These are phyloP conservation scores for Sphenopsis melanotis DNA, from an alignment of 2,797 vertebrate genomes.

Conservation along the genomic window DNA sequence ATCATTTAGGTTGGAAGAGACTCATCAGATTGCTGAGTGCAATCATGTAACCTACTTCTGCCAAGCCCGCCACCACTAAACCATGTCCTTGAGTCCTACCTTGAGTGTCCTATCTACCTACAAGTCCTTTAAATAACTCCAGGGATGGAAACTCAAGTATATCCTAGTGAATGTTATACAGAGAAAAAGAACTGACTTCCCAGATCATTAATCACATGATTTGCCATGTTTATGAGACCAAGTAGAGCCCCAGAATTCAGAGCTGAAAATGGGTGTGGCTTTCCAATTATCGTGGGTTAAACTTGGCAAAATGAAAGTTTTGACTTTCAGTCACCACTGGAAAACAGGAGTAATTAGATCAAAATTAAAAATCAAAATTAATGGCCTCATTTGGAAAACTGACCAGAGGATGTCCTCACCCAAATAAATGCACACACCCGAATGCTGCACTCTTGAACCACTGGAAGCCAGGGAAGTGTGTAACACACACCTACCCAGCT, in stretches of 20 bases:
- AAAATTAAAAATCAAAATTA: not conserved
- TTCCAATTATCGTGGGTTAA: not conserved
- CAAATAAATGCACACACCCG: fast-evolving
- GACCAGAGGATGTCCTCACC: not conserved
- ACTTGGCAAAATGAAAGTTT: not conserved
- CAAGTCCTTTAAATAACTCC: not conserved
- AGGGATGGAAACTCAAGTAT: not conserved
- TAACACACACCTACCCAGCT: not conserved
- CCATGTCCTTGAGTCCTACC: not conserved
- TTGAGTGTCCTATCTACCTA: not conserved
- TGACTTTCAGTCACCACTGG: not conserved
- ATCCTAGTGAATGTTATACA: not conserved
- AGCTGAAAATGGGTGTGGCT: not conserved
- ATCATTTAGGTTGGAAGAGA: not conserved
- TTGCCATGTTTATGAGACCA: not conserved
- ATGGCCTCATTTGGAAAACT: not conserved
- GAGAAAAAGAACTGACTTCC: not conserved
- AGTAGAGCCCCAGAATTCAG: not conserved
- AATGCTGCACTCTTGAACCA: not conserved
- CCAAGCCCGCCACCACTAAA: not conserved
- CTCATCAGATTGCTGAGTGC: not conserved
- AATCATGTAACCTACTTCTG: not conserved
- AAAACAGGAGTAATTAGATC: not conserved
- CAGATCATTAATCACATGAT: not conserved
- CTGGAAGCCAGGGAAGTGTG: not conserved